phyloP scores from a whole-genome alignment of 2,888 invertebrate genomes.

The Alsophila aescularia region DNA sequence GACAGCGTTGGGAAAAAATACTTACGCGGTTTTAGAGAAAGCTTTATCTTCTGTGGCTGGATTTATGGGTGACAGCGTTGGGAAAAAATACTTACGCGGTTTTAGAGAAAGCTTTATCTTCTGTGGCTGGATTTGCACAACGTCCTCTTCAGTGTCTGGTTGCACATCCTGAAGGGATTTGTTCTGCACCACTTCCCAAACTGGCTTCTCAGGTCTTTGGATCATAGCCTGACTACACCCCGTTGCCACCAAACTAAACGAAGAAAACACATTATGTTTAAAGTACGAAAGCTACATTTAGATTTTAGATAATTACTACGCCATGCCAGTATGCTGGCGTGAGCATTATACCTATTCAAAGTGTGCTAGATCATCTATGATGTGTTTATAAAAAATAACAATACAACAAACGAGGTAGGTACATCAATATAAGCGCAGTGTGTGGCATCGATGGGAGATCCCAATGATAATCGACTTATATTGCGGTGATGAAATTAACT shows the following conservation, averaged over 20 bases:
- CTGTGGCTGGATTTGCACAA: constrained; percentile 88
- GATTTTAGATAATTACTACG: too few relatives aligned
- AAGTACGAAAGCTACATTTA: too few relatives aligned
- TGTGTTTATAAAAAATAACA: constrained; percentile 4
- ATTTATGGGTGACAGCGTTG: too few relatives aligned
- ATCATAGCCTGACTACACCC: constrained; percentile 73
- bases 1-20: too few relatives aligned
- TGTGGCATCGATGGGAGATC: constrained; percentile 35
- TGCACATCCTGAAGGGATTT: constrained; percentile 79
- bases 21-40: too few relatives aligned
- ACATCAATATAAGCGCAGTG: constrained; percentile 21
- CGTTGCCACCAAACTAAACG: constrained; percentile 62
- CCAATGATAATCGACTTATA: constrained; percentile 45
- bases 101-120: constrained; percentile 84
- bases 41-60: too few relatives aligned
- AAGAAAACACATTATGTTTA: background rate
- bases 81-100: constrained; percentile 76
- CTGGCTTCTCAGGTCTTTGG: constrained; percentile 62
- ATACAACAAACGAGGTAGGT: constrained; percentile 23
- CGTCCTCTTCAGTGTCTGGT: constrained; percentile 66
- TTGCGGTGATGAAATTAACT: constrained; percentile 54
- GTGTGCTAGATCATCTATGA: background rate
- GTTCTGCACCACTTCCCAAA: constrained; percentile 69
- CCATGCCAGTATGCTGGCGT: too few relatives aligned
- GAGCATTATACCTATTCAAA: background rate